Evolutionary conservation across 37 sponge, comb jelly and placozoan species (phyloP).

Genomic region (Ianthella basta): DNA sequence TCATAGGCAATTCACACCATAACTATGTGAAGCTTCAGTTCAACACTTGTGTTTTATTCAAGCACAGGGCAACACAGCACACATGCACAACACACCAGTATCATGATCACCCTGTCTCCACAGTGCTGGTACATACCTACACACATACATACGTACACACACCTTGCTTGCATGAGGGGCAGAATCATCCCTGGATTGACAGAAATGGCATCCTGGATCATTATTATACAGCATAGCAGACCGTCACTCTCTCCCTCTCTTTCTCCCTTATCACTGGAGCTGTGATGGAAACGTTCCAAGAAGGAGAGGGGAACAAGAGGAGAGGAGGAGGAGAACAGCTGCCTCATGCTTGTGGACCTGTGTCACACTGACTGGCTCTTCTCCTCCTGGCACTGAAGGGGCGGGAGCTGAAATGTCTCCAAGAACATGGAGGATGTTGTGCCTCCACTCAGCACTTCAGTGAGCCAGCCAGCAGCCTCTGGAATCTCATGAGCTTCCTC

Average conservation of each 20-base stretch:
- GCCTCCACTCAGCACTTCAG: slow-evolving; percentile 62
- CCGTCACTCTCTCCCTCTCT: neutral
- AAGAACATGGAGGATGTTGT: slow-evolving; percentile 75
- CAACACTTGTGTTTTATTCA: no score
- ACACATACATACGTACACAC: no score
- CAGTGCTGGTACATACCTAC: no score
- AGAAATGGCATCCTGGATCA: neutral
- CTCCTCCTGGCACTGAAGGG: neutral
- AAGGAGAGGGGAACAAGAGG: neutral
- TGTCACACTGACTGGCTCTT: slow-evolving; percentile 1
- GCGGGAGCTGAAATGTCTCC: slow-evolving; percentile 43
- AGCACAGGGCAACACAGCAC: no score
- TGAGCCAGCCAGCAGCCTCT: slow-evolving; percentile 15
- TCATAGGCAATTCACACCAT: no score
- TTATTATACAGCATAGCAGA: neutral
- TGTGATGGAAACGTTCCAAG: slow-evolving; percentile 14
- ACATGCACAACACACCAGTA: no score
- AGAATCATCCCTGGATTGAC: neutral
- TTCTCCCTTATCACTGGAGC: slow-evolving; percentile 28
- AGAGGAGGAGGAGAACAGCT: slow-evolving; percentile 19
- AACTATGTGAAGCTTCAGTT: no score
- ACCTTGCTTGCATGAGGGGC: slow-evolving; percentile 2
- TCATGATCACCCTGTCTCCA: no score
- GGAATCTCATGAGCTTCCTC: neutral
- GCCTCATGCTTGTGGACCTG: slow-evolving; percentile 35